phyloP scores from a whole-genome alignment of 2,888 invertebrate genomes.

The Hydrotaea cyrtoneurina region DNA sequence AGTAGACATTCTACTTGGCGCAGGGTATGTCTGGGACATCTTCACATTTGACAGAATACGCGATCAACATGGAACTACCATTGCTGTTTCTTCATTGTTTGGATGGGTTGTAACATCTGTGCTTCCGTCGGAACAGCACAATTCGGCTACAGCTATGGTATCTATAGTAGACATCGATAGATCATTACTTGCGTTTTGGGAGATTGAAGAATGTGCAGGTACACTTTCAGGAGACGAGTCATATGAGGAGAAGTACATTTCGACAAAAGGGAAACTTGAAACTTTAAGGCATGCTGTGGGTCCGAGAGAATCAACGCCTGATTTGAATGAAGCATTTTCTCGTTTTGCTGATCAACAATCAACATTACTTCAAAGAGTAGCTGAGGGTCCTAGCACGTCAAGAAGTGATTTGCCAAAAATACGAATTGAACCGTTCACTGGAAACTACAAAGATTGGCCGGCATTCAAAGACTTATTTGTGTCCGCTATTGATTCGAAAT shows the following conservation, averaged over 20 bases:
- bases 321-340: constrained; percentile 22
- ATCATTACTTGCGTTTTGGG: constrained; percentile 31
- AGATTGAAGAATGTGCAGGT: constrained; percentile 25
- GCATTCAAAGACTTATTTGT: constrained; percentile 32
- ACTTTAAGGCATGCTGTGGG: background rate
- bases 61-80: background rate
- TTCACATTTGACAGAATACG: background rate
- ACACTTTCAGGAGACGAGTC: background rate
- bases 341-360: constrained; percentile 30
- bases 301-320: background rate
- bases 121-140: background rate
- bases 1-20: constrained; percentile 27
- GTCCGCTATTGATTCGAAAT: constrained; percentile 18
- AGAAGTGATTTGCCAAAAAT: constrained; percentile 55
- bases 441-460: constrained; percentile 9
- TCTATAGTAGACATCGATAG: constrained; percentile 27
- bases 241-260: constrained; percentile 38
- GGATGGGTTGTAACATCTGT: constrained; percentile 45
- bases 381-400: constrained; percentile 12
- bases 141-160: background rate
- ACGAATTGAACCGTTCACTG: constrained; percentile 40
- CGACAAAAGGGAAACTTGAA: constrained; percentile 6
- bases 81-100: background rate
- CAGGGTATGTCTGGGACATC: constrained; percentile 8
- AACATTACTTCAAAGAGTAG: constrained; percentile 2